phyloP scores from a whole-genome alignment of 1,140 invertebrate species.

The Melitaea cinxia region DNA sequence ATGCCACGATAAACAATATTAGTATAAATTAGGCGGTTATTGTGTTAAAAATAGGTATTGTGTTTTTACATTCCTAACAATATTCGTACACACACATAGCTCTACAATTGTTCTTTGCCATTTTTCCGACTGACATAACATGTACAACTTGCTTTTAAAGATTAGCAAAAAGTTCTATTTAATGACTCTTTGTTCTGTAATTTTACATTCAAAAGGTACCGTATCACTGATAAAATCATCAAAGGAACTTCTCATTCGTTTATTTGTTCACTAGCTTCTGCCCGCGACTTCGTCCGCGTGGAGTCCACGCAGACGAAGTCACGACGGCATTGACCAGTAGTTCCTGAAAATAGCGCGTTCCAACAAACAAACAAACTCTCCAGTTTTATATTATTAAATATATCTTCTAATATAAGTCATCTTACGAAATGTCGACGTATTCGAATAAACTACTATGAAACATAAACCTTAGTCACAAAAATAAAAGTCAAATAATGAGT shows the following conservation, averaged over 20 bases:
- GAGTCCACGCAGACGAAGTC: no score
- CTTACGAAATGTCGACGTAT: not conserved
- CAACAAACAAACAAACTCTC: no score
- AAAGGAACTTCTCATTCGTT: conserved; percentile 18
- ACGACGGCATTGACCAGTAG: no score
- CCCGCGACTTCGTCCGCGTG: no score
- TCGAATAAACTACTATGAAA: not conserved
- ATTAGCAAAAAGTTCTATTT: conserved; percentile 34
- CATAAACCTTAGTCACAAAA: no score
- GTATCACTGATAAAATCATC: conserved; percentile 27
- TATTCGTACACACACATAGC: not conserved
- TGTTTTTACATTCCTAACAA: not conserved
- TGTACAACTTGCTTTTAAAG: conserved; percentile 22
- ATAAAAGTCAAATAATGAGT: no score
- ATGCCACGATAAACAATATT: no score
- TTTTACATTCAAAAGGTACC: conserved; percentile 21
- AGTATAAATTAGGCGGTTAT: no score
- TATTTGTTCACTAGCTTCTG: conserved; percentile 12
- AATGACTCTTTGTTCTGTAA: conserved; percentile 41
- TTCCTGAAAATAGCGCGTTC: no score
- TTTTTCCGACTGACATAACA: conserved; percentile 30
- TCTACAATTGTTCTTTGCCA: conserved; percentile 22
- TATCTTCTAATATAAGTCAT: conserved; percentile 2
- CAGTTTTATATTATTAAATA: no score
- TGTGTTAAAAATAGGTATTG: not conserved